Conservation (phyloP, 2,888 invertebrate species). For the Melipona beecheii region DNA sequence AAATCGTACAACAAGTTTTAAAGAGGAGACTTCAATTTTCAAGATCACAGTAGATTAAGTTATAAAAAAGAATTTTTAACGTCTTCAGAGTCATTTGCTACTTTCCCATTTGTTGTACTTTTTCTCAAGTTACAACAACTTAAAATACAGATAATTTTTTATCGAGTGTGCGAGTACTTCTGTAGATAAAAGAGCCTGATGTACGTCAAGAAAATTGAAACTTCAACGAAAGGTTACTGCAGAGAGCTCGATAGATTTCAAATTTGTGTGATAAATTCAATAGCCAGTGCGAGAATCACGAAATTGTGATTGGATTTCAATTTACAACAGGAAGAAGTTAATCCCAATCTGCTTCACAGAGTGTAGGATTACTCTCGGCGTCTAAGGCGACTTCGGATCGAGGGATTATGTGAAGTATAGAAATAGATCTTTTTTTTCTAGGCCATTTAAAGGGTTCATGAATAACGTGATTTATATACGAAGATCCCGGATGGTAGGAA, state of each 20-base stretch:
- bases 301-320: not conserved
- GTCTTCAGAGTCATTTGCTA: no score
- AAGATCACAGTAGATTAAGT: no score
- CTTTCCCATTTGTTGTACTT: no score
- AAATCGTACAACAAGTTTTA: no score
- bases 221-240: not conserved
- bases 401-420: not conserved
- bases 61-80: no score
- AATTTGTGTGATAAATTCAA: not conserved
- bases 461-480: conserved; percentile 4
- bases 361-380: not conserved
- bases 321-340: not conserved
- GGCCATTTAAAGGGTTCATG: not conserved
- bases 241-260: not conserved
- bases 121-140: no score
- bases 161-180: no score
- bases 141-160: no score
- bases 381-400: not conserved
- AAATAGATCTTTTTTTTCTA: not conserved
- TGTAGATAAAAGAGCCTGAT: no score
- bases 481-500: not conserved
- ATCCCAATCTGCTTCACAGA: not conserved
- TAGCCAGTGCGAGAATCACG: no score
- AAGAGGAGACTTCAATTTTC: no score
- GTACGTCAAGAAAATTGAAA: not conserved